Conservation (phyloP, 2,797 vertebrate genomes). For the Pantherophis alleghaniensis region DNA sequence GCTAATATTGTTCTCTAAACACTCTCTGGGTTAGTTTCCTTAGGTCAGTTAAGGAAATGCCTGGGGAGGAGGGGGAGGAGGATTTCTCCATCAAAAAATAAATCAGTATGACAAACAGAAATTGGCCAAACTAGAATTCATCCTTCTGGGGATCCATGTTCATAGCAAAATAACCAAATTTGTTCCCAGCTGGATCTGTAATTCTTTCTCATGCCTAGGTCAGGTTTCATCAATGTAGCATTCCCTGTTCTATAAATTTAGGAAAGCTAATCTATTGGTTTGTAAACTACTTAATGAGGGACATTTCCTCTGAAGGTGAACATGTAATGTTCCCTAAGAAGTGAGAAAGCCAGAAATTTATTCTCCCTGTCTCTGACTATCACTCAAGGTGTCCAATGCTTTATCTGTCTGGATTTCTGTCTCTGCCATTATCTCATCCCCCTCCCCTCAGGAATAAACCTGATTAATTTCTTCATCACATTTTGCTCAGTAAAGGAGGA, state of each 20-base stretch:
- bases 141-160: not conserved
- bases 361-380: not conserved
- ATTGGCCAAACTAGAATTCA: not conserved
- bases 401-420: not conserved
- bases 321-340: not conserved
- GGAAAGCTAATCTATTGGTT: not conserved
- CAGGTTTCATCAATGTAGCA: not conserved
- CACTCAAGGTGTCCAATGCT: not conserved
- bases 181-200: not conserved
- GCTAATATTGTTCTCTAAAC: not conserved
- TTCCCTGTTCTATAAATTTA: not conserved
- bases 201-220: not conserved
- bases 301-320: not conserved
- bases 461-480: constrained; percentile 8
- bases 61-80: not conserved
- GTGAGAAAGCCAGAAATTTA: not conserved
- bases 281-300: not conserved
- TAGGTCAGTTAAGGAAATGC: not conserved
- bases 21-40: not conserved
- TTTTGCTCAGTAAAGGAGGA: not conserved
- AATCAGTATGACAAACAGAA: not conserved
- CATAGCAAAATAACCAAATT: not conserved
- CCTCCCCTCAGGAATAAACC: not conserved
- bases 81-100: not conserved
- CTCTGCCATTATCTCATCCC: not conserved